Conservation (phyloP, 2,797 vertebrate species). For the Phyllotis vaccarum region DNA sequence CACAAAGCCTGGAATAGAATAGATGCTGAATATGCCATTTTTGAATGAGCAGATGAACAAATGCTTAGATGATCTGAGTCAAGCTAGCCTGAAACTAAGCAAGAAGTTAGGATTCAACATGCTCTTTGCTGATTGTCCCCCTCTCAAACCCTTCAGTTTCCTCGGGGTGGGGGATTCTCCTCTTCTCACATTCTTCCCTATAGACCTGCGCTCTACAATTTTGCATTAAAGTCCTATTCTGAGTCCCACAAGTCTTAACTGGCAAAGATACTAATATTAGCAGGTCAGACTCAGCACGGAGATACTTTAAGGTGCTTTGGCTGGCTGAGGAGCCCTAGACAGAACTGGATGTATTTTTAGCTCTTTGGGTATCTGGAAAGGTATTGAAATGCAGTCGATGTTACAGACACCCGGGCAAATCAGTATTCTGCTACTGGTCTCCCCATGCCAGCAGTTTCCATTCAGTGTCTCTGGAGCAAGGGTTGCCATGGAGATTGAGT, state of each 20-base stretch:
- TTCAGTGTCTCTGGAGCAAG: conserved; percentile 88
- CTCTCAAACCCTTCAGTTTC: background rate
- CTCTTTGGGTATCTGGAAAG: conserved; percentile 82
- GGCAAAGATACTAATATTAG: conserved; percentile 70
- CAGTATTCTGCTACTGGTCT: conserved; percentile 89
- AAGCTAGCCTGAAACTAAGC: background rate
- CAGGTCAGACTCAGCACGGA: conserved; percentile 76
- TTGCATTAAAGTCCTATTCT: conserved; percentile 5
- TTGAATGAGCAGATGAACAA: background rate
- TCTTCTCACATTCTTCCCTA: background rate
- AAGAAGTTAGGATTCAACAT: background rate
- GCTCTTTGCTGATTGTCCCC: background rate
- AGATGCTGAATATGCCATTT: background rate
- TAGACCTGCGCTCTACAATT: background rate
- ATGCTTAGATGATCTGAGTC: background rate
- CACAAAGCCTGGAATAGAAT: background rate
- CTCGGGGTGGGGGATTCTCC: background rate
- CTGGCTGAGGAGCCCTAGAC: conserved; percentile 81
- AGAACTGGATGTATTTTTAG: conserved; percentile 87
- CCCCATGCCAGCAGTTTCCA: conserved; percentile 86
- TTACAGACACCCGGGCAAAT: conserved; percentile 88
- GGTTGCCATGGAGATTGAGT: conserved; percentile 91
- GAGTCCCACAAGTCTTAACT: background rate
- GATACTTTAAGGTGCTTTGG: conserved; percentile 84
- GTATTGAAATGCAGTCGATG: conserved; percentile 87